Conservation (phyloP, 2,888 invertebrate species). For the Xanthorhoe spadicearia region DNA sequence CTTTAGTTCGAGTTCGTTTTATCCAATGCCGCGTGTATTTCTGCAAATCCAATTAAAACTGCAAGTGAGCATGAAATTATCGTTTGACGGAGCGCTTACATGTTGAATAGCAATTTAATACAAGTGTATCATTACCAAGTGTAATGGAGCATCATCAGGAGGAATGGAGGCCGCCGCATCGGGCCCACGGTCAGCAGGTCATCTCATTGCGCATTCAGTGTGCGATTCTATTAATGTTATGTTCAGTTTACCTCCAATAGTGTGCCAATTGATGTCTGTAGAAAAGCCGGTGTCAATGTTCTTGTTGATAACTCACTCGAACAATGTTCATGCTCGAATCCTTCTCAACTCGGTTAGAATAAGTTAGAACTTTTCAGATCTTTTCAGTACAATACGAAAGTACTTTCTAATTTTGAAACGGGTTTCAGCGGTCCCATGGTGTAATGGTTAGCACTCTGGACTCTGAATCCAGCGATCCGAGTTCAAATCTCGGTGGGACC, state of each 20-base stretch:
- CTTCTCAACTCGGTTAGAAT: too few relatives aligned
- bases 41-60: slow-evolving; percentile 36
- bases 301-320: background rate
- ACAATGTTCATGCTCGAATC: background rate
- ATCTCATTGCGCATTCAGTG: slow-evolving; percentile 49
- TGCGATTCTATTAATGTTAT: slow-evolving; percentile 22
- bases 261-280: slow-evolving; percentile 12
- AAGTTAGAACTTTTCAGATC: too few relatives aligned
- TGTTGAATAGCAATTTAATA: slow-evolving; percentile 25
- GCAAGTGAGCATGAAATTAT: slow-evolving; percentile 51
- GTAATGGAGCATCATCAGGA: slow-evolving; percentile 38
- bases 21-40: slow-evolving; percentile 14
- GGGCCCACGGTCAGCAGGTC: slow-evolving; percentile 66
- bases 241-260: background rate
- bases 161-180: slow-evolving; percentile 42
- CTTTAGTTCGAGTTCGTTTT: slow-evolving; percentile 7
- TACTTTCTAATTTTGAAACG: slow-evolving; percentile 32
- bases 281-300: slow-evolving; percentile 11
- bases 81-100: slow-evolving; percentile 32
- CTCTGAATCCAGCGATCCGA: slow-evolving; percentile 92
- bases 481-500: slow-evolving; percentile 92
- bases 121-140: slow-evolving; percentile 26
- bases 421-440: slow-evolving; percentile 85
- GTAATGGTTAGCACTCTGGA: slow-evolving; percentile 92
- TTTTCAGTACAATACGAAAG: slow-evolving; percentile 8